Base-by-base conservation (phyloP, 2,888 invertebrate species). In the Emmelina monodactyla region DNA sequence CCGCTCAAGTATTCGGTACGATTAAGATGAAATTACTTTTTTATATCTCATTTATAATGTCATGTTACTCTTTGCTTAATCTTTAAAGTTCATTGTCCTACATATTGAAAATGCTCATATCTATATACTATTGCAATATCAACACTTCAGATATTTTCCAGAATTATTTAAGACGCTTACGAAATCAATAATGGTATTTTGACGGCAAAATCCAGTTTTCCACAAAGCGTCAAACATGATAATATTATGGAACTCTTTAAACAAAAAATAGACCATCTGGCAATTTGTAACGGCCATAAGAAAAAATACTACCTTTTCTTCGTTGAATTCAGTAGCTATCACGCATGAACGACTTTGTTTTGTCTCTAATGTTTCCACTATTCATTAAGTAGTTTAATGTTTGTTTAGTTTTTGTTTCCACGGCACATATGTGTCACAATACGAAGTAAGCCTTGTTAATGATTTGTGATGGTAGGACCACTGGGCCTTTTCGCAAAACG, bases 11-110 rank as follows among this genome's bases (percentile, higher is more conserved):
- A 75, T 76, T 78, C 69, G 66, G 66, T 65, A 64, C 64, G 70
- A 76, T 78, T 71, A 76, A 76, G 68, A 67, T 59, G 63, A 69
- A 67, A 57, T 63, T 62, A 56, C 58, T 70, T 69, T 73, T 71
- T 58, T 72, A 68, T 64, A 25, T 62, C 60, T 45, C 60, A 61
- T 65, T 68, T 66, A 60, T 40, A 58, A 48, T 53, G 54, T 60
- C 54, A 45, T 55, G 51, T 50, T 14, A 29, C 4, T 13, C 29
- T 29, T 29, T 12, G 14, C 9, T 7, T 10, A 25, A 25, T 4
- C 3, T 10, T 19, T 19, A 19, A 19, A 25, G 25, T 25, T 25
- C 25, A 25, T 25, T 25, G 25, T 25, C 11, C 25, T 25, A n/a
- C n/a, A n/a, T n/a, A n/a, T n/a, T n/a, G n/a, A n/a, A n/a, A n/a